These are phyloP conservation scores for Brienomyrus longianalis DNA, from an alignment of 2,113 vertebrate genomes.

Conservation along the genomic window DNA sequence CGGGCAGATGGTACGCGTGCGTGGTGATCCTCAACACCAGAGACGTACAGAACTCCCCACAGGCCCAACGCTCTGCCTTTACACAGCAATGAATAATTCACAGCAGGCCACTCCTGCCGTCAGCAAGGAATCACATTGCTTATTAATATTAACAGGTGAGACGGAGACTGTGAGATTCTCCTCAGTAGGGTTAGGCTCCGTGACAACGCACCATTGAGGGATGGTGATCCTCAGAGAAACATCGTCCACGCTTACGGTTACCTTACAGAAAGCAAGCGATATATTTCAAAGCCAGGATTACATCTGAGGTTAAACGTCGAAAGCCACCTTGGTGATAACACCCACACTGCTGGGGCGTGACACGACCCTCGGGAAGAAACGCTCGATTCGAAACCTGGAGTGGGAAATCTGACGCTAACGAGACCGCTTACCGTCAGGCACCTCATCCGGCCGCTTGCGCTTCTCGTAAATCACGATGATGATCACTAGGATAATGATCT, in stretches of 20 bases:
- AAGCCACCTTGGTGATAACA: not conserved
- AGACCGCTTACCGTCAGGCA: constrained; percentile 82
- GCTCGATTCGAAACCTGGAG: not conserved
- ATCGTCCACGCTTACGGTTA: not conserved
- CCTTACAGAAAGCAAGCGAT: not conserved
- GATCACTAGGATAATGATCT: constrained; percentile 87
- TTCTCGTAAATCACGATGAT: constrained; percentile 98
- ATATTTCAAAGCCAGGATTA: not conserved
- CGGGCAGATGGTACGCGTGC: not conserved
- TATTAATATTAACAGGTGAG: constrained; percentile 51
- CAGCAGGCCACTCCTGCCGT: constrained; percentile 34
- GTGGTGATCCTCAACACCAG: constrained; percentile 2
- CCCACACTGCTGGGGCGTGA: not conserved
- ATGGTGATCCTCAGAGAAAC: not conserved
- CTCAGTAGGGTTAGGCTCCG: constrained; percentile 23
- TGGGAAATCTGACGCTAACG: not conserved
- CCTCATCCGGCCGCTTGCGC: constrained; percentile 93
- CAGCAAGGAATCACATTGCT: constrained; percentile 47
- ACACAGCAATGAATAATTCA: constrained; percentile 48
- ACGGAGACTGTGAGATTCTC: constrained; percentile 46
- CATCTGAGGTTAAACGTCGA: not conserved
- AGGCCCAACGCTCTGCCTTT: constrained; percentile 14
- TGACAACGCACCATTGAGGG: not conserved
- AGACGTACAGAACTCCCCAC: not conserved
- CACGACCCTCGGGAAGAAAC: not conserved